These are phyloP conservation scores for Lacerta viridis DNA, from an alignment of 2,797 vertebrate genomes.

Conservation along the genomic window DNA sequence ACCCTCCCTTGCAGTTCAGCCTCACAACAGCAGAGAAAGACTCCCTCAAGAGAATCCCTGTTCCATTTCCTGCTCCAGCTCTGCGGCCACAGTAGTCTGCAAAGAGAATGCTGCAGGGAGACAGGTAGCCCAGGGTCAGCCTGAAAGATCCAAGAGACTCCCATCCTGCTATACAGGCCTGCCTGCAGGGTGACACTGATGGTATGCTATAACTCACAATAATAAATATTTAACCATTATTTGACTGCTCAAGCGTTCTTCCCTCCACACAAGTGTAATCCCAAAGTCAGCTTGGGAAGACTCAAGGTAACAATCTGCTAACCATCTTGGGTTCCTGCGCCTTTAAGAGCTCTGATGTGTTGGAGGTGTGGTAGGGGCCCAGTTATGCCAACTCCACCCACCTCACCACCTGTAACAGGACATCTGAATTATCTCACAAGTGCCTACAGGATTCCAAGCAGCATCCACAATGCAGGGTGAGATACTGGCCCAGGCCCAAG, in stretches of 20 bases:
- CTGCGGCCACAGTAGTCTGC: too few relatives aligned
- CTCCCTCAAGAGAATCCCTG: background rate
- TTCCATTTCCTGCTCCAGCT: background rate
- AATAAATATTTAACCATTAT: background rate
- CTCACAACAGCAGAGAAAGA: background rate
- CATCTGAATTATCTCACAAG: too few relatives aligned
- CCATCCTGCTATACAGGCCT: background rate
- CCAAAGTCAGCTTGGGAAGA: background rate
- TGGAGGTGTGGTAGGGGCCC: too few relatives aligned
- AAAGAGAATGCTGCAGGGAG: too few relatives aligned
- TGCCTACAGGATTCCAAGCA: background rate
- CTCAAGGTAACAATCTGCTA: background rate
- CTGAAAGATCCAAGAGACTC: background rate
- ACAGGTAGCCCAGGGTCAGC: background rate
- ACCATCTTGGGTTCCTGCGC: background rate
- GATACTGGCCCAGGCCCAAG: background rate
- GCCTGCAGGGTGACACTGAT: background rate
- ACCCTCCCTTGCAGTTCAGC: background rate
- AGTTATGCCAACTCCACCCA: background rate
- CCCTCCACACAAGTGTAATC: background rate
- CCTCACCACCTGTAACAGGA: background rate
- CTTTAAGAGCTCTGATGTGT: background rate
- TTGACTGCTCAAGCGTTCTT: background rate
- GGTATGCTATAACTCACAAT: background rate
- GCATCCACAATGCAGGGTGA: background rate